Conservation (phyloP, 1,140 invertebrate genomes). For the Drosophila serrata region DNA sequence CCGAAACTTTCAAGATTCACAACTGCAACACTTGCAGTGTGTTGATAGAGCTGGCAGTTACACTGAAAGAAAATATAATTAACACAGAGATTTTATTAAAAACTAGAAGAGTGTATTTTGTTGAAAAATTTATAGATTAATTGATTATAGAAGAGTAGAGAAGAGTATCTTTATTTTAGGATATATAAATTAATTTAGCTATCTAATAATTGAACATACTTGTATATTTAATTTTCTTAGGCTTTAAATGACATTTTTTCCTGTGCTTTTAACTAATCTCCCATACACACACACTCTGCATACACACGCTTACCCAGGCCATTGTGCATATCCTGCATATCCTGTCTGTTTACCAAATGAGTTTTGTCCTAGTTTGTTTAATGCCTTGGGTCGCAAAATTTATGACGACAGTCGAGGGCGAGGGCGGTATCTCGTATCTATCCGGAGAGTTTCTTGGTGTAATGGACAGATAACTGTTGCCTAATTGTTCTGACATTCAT, state of each 20-base stretch:
- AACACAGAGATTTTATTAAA: not conserved
- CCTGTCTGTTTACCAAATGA: slow-evolving; percentile 77
- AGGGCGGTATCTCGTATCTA: slow-evolving; percentile 25
- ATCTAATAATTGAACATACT: too few species aligned
- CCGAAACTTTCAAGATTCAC: slow-evolving; percentile 76
- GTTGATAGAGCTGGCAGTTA: slow-evolving; percentile 51
- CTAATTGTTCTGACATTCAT: slow-evolving; percentile 72
- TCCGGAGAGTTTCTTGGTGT: slow-evolving; percentile 57
- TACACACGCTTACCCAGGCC: slow-evolving; percentile 6
- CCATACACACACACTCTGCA: slow-evolving; percentile 18
- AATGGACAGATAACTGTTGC: slow-evolving; percentile 80
- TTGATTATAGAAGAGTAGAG: too few species aligned
- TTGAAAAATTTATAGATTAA: too few species aligned
- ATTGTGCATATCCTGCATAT: slow-evolving; percentile 70
- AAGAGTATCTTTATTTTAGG: too few species aligned
- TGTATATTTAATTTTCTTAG: too few species aligned
- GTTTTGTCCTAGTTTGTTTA: slow-evolving; percentile 76
- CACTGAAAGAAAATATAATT: not conserved
- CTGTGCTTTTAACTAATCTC: slow-evolving; percentile 20
- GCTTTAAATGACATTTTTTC: not conserved
- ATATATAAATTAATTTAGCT: too few species aligned
- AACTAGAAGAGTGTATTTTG: not conserved
- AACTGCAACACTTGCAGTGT: slow-evolving; percentile 75
- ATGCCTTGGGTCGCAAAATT: slow-evolving; percentile 60
- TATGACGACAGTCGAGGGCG: slow-evolving; percentile 30